Base-by-base conservation (phyloP, 1,140 invertebrate species). In the Drosophila auraria region DNA sequence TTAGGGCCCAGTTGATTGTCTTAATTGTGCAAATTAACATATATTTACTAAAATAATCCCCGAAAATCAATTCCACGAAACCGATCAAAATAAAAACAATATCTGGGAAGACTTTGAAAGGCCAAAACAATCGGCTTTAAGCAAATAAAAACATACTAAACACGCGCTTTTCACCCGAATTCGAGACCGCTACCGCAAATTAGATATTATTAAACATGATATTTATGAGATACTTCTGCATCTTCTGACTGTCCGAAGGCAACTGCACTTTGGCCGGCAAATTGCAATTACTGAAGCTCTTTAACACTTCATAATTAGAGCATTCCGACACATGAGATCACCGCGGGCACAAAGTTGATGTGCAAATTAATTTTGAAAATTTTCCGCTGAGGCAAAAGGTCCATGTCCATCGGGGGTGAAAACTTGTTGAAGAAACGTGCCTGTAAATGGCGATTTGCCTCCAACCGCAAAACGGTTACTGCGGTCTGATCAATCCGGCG, bases 351-450 rank as follows among this genome's bases (percentile, higher is more conserved):
- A 61, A 14, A 51, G 38, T 51, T 61, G 30, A 53, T 68, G 77
- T 89, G 81, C 53, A 61, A 83, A 89, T 78, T 74, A 57, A 70
- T 78, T 66, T 64, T 9, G 15, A 62, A 79, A 87, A 83, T 65
- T 87, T 89, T 87, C 83, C 83, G 76, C 68, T 63, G 42, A 78
- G 15, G 57, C 42, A 54, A 54, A 68, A 44, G 69, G 51, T 54
- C 17, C 42, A 59, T 75, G 36, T 40, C 40, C 14, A n/a, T n/a
- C 33, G 54, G 54, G 68, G 68, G 53, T 71, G 75, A 78, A 78
- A 78, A 78, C 53, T 79, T 71, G 58, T 38, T 25, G 38, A 49
- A 62, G 47, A 71, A 79, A 64, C 59, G 54, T 71, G 58, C 40
- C 69, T 53, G 53, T 11, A 77, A 70, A 63, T 27, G 27, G 44